Base-by-base conservation (phyloP, 92 coral and sea anemone genomes). In the Siderastrea radians region DNA sequence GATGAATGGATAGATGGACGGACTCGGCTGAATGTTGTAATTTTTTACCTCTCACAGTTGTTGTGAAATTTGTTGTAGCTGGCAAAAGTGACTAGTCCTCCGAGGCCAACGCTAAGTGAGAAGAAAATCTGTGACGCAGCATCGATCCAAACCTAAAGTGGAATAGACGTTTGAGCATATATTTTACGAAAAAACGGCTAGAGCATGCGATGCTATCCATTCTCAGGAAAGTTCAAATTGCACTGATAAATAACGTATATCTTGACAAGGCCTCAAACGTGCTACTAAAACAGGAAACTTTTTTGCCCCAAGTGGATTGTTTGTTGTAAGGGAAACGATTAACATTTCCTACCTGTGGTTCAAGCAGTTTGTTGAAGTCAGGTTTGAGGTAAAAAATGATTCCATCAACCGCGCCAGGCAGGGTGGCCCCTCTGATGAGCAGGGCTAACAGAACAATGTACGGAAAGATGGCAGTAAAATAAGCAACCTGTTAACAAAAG, bases 41-140 rank as follows among this genome's bases (percentile, higher is more conserved):
- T n/a, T 26, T 2, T 60, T 1, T 83, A 95, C 96, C 90, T 85
- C 73, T 95, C 92, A 66, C 99, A 97, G 77, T 97, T 93, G 85
- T 95, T 97, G 64, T 85, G 74, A 49, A 92, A 95, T 7, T 87
- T 75, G 60, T 97, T 97, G 93, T 95, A 97, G 75, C 96, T 92
- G 13, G 94, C 98, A 68, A 92, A 97, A 2, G 91, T 96, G 16
- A 97, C 86, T 1, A 97, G 93, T 3, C 98, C 98, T 2, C 99
- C 99, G 45, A 96, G 91, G 0, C 93, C 95, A n/a, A 96, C 96
- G 52, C 99, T 96, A 44, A 97, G 86, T 3, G 98, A 97, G 89
- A 92, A 97, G 58, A 94, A 97, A 38, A 97, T 97, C 86, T 97
- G 98, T 4, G 96, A 89, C 1, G 99, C 99, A 6, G 99, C 98